These are phyloP conservation scores for Temnothorax ravouxi DNA, from an alignment of 2,888 invertebrate genomes.

Conservation along the genomic window DNA sequence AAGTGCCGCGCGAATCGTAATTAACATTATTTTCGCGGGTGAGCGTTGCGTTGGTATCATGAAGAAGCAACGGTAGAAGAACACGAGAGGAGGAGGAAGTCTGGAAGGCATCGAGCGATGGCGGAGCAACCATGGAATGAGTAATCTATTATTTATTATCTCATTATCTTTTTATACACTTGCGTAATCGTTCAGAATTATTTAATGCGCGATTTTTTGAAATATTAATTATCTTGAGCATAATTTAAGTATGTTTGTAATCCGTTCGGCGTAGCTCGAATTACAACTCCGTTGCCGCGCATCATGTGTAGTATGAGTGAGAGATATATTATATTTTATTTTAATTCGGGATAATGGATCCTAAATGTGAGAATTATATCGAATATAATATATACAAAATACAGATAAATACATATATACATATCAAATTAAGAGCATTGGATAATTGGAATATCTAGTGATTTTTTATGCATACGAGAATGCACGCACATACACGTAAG, in stretches of 20 bases:
- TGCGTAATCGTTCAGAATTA: not conserved
- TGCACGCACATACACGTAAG: not conserved
- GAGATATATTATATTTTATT: conserved; percentile 1
- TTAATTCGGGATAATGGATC: not conserved
- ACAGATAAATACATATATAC: not conserved
- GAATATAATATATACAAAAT: not conserved
- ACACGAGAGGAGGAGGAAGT: not conserved
- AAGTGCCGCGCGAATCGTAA: not conserved
- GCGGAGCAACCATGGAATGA: not conserved
- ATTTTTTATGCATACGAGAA: not conserved
- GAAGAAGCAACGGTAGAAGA: not conserved
- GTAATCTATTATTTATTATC: not conserved
- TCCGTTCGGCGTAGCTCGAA: not conserved
- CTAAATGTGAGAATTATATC: not conserved
- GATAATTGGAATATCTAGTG: not conserved
- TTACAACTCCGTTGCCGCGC: not conserved
- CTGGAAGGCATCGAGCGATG: not conserved
- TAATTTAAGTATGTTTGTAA: not conserved
- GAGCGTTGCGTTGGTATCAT: not conserved
- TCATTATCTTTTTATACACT: not conserved
- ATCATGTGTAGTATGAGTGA: not conserved
- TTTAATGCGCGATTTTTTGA: not conserved
- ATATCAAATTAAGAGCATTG: not conserved
- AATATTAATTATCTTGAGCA: not conserved
- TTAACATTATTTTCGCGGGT: not conserved